These are phyloP conservation scores for Corydoras maculifer DNA, from an alignment of 2,113 vertebrate species.

Conservation along the genomic window DNA sequence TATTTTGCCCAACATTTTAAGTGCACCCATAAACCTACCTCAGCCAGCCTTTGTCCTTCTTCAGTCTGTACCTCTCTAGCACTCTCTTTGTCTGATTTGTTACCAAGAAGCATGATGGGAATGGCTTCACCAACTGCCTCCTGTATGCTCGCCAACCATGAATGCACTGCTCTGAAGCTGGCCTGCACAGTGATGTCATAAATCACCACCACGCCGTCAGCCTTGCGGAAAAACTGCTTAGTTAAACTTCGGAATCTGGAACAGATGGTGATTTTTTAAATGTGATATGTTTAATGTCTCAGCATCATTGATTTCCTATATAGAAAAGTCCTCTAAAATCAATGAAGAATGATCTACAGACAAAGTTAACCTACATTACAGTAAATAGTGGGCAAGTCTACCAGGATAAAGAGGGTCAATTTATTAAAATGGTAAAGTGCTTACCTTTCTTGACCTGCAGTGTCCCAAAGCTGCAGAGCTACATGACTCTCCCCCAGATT, in stretches of 20 bases:
- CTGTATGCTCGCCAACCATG: constrained; percentile 81
- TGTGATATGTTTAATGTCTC: too few species aligned
- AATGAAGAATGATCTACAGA: too few species aligned
- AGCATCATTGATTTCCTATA: too few species aligned
- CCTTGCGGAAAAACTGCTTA: constrained; percentile 92
- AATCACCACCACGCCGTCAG: constrained; percentile 83
- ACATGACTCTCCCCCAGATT: constrained; percentile 71
- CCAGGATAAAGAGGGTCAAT: neutral
- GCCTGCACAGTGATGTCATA: constrained; percentile 80
- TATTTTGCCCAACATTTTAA: too few species aligned
- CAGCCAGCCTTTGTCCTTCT: constrained; percentile 74
- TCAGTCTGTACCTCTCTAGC: constrained; percentile 74
- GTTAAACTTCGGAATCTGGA: constrained; percentile 84
- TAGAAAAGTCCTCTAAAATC: too few species aligned
- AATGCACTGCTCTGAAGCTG: constrained; percentile 74
- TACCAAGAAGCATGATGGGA: constrained; percentile 79
- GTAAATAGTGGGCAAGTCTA: too few species aligned
- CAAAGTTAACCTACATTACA: too few species aligned
- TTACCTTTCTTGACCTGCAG: constrained; percentile 85
- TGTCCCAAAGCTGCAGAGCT: constrained; percentile 89
- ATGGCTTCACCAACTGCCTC: constrained; percentile 75
- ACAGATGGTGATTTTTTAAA: neutral
- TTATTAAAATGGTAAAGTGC: neutral
- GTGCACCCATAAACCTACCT: constrained; percentile 58
- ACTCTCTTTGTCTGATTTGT: constrained; percentile 81